phyloP scores from a whole-genome alignment of 2,888 invertebrate species.

The Cryptophagus acutangulus region DNA sequence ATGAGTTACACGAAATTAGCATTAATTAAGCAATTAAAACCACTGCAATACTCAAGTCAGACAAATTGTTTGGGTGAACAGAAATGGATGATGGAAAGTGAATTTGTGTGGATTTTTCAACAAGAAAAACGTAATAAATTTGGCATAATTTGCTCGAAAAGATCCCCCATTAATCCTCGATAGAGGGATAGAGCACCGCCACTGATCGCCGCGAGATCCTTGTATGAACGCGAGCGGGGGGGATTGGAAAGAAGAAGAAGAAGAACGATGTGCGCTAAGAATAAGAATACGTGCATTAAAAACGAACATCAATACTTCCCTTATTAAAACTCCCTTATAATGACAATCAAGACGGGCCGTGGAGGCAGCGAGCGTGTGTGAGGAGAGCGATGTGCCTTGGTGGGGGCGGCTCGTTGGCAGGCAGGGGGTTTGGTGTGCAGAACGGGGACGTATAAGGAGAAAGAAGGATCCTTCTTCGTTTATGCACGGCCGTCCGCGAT shows the following conservation, averaged over 20 bases:
- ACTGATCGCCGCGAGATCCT: neutral
- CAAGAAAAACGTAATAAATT: no score
- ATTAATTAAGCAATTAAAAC: no score
- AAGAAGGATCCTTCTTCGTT: slow-evolving; percentile 48
- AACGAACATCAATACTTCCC: slow-evolving; percentile 50
- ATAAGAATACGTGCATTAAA: slow-evolving; percentile 48
- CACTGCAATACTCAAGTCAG: no score
- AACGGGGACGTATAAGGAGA: slow-evolving; percentile 37
- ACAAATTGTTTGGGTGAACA: no score
- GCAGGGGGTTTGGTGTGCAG: slow-evolving; percentile 22
- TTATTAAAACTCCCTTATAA: slow-evolving; percentile 49
- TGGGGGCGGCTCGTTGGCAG: slow-evolving; percentile 16
- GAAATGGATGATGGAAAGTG: no score
- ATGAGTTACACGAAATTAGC: no score
- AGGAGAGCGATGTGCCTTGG: slow-evolving; percentile 27
- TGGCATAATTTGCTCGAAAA: slow-evolving; percentile 6
- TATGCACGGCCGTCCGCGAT: slow-evolving; percentile 50
- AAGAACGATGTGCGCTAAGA: slow-evolving; percentile 42
- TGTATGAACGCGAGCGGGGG: slow-evolving; percentile 3
- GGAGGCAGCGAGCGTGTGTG: slow-evolving; percentile 42
- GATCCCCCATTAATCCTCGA: slow-evolving; percentile 7
- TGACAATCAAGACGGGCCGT: slow-evolving; percentile 44
- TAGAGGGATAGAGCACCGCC: slow-evolving; percentile 7
- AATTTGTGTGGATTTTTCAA: no score
- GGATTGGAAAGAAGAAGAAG: slow-evolving; percentile 16